Conservation (phyloP, 2,797 vertebrate genomes). For the Miichthys miiuy region DNA sequence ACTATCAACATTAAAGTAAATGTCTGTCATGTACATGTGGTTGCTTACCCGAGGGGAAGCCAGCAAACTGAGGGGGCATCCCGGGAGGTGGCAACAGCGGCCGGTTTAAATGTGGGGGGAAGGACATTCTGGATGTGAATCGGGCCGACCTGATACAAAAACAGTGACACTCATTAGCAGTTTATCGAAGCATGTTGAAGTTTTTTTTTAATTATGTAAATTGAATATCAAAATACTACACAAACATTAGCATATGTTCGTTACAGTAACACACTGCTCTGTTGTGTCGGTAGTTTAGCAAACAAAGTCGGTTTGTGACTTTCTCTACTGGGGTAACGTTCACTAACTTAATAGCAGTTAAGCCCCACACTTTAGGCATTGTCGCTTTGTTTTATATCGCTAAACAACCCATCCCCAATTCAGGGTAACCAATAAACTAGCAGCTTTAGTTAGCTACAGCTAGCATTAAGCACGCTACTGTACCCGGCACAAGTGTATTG, state of each 20-base stretch:
- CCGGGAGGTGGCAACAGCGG: constrained; percentile 96
- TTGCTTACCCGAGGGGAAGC: constrained; percentile 92
- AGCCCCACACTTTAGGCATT: accelerated
- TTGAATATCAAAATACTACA: accelerated
- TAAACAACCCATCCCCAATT: background rate
- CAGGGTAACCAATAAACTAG: background rate
- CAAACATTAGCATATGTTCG: background rate
- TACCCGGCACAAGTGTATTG: constrained; percentile 50
- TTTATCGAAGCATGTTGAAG: accelerated
- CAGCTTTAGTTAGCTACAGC: constrained; percentile 33
- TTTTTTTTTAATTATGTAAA: background rate
- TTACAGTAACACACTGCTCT: background rate
- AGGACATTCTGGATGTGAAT: constrained; percentile 90
- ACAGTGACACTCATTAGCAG: background rate
- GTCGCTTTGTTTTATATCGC: no score
- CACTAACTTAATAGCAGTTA: background rate
- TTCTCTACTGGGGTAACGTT: background rate
- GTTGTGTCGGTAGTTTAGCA: background rate
- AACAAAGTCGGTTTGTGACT: background rate
- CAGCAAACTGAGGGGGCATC: constrained; percentile 96
- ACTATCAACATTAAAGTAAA: background rate
- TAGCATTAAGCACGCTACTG: constrained; percentile 62
- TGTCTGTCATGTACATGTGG: background rate
- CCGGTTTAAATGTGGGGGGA: constrained; percentile 98
- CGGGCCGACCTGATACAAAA: constrained; percentile 55